Conservation (phyloP, 1,140 invertebrate genomes). For the Anagrus nilaparvatae region DNA sequence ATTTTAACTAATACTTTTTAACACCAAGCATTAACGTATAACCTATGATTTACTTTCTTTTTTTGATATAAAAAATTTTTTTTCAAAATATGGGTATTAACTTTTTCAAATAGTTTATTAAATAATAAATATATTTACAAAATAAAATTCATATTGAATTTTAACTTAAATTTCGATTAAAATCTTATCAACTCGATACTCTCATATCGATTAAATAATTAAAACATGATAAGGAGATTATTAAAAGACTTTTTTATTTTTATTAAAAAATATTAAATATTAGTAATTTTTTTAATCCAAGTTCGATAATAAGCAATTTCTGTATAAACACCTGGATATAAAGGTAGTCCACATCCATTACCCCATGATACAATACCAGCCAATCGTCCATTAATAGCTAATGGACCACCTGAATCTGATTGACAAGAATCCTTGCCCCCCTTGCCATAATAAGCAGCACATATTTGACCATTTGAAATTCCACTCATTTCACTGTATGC, state of each 20-base stretch:
- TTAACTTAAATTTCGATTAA: too few species aligned
- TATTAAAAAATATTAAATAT: neutral
- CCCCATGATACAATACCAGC: constrained; percentile 3
- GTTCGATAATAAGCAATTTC: neutral
- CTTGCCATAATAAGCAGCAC: constrained; percentile 51
- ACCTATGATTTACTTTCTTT: too few species aligned
- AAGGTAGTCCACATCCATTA: neutral
- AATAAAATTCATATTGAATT: too few species aligned
- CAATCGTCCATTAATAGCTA: neutral
- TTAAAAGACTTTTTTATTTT: neutral
- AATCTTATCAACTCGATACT: too few species aligned
- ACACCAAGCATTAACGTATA: too few species aligned
- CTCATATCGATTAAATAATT: too few species aligned
- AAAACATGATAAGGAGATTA: too few species aligned
- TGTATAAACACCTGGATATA: constrained; percentile 1
- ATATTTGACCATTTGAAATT: constrained; percentile 56
- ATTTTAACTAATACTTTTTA: too few species aligned
- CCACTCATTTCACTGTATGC: constrained; percentile 22
- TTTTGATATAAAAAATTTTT: too few species aligned
- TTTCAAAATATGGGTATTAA: too few species aligned
- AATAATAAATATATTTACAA: too few species aligned
- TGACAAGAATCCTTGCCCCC: constrained; percentile 18
- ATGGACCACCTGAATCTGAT: constrained; percentile 2
- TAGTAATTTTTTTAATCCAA: neutral
- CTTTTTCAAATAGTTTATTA: too few species aligned